A percentile compares a stretch with the other conserved stretches of the same genome.
Evolutionary conservation across 1,140 invertebrate species (phyloP).

Genomic region (Monochamus saltuarius): DNA sequence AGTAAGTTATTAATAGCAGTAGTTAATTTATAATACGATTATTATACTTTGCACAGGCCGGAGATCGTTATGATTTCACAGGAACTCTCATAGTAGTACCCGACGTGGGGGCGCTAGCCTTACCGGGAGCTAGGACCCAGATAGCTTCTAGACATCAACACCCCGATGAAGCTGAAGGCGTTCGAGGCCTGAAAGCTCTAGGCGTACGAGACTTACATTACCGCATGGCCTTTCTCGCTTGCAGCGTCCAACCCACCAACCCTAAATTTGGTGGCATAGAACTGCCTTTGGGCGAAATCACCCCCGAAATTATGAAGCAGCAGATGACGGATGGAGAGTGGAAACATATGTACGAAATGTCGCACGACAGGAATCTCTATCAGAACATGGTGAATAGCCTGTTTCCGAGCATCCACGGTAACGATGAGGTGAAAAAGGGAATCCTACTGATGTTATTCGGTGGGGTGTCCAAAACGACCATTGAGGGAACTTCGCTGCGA

Average conservation of each 20-base stretch:
- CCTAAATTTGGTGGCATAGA: constrained; percentile 80
- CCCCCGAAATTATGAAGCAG: constrained; percentile 87
- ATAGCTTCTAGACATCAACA: constrained; percentile 70
- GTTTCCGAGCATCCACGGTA: constrained; percentile 97
- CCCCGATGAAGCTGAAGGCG: constrained; percentile 80
- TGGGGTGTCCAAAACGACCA: constrained; percentile 93
- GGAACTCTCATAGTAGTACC: constrained; percentile 97
- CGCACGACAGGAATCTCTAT: constrained; percentile 88
- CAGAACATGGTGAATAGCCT: constrained; percentile 89
- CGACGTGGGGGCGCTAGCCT: constrained; percentile 84
- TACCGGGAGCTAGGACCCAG: constrained; percentile 85
- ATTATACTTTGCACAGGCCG: constrained; percentile 53
- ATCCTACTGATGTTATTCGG: constrained; percentile 97
- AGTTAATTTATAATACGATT: not conserved
- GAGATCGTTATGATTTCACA: constrained; percentile 92
- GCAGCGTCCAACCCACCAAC: constrained; percentile 84
- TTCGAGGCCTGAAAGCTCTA: constrained; percentile 82
- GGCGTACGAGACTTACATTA: constrained; percentile 97
- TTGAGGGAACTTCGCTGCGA: constrained; percentile 83
- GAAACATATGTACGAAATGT: constrained; percentile 97
- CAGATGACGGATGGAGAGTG: constrained; percentile 95
- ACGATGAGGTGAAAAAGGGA: constrained; percentile 96
- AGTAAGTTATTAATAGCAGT: constrained; percentile 57
- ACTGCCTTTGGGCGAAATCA: constrained; percentile 76
- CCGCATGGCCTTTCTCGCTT: constrained; percentile 92